phyloP scores from a whole-genome alignment of 2,888 invertebrate genomes.

The Dilophus febrilis region DNA sequence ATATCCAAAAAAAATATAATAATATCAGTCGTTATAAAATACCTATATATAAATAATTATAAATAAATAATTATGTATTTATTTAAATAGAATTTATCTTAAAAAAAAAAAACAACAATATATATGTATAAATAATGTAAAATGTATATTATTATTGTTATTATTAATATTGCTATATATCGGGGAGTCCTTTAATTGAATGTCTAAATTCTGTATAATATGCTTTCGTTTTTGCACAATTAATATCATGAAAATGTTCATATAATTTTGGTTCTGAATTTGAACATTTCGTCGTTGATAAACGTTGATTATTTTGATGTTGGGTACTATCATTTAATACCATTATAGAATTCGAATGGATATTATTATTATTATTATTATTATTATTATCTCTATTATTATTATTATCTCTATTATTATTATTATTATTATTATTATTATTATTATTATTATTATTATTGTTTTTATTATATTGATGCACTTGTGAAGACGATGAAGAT shows the following conservation, averaged over 20 bases:
- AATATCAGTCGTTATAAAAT: too few relatives aligned
- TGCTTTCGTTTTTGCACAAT: constrained; percentile 28
- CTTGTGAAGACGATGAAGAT: too few relatives aligned
- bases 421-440: background rate
- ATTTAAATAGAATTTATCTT: too few relatives aligned
- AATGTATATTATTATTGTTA: too few relatives aligned
- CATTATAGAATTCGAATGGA: too few relatives aligned
- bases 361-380: too few relatives aligned
- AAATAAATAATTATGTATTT: too few relatives aligned
- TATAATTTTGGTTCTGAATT: constrained; percentile 28
- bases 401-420: constrained; percentile 8
- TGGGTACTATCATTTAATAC: background rate
- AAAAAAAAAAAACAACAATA: too few relatives aligned
- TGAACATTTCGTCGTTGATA: constrained; percentile 13
- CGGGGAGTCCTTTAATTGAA: constrained; percentile 7
- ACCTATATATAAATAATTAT: too few relatives aligned
- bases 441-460: constrained; percentile 12
- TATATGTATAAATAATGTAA: too few relatives aligned
- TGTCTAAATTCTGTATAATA: too few relatives aligned
- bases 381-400: constrained; percentile 9
- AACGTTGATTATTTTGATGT: background rate
- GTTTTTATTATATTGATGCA: constrained; percentile 9
- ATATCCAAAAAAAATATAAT: too few relatives aligned
- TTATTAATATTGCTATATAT: constrained; percentile 10
- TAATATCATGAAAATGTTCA: constrained; percentile 28